A percentile compares a stretch with the other conserved stretches of the same genome.
phyloP scores from a whole-genome alignment of 37 sponge, comb jelly and placozoan genomes.

The Beroe forskalii region DNA sequence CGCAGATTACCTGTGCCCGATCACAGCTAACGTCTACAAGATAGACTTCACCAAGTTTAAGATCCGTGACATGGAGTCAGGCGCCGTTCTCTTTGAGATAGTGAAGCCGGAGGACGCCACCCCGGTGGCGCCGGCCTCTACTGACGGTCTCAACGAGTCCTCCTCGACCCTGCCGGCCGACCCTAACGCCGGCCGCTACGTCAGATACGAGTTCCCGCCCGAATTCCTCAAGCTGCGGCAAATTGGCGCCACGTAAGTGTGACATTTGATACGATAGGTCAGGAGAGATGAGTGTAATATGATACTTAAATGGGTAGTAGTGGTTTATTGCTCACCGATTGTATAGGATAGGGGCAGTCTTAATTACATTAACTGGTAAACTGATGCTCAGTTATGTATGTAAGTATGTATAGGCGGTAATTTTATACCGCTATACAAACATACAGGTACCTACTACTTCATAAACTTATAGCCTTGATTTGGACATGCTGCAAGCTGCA shows the following conservation, averaged over 20 bases:
- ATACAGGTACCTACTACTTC: too few relatives aligned
- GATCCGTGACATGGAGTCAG: conserved; percentile 81
- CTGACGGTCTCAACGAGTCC: conserved; percentile 12
- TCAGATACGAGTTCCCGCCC: conserved; percentile 88
- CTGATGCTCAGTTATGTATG: too few relatives aligned
- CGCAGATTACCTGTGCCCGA: conserved; percentile 87
- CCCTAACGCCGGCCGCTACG: conserved; percentile 74
- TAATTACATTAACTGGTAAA: too few relatives aligned
- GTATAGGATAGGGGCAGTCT: too few relatives aligned
- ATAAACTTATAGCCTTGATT: too few relatives aligned
- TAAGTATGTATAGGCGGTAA: too few relatives aligned
- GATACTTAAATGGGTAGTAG: too few relatives aligned
- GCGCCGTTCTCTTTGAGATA: conserved; percentile 82
- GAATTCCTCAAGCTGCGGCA: conserved; percentile 79
- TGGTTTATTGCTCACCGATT: too few relatives aligned
- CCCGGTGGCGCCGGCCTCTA: background rate
- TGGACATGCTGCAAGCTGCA: too few relatives aligned
- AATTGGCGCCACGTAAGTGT: conserved; percentile 92
- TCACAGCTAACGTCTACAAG: conserved; percentile 75
- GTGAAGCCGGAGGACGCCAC: conserved; percentile 70
- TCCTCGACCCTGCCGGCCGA: conserved; percentile 62
- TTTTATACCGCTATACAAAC: too few relatives aligned
- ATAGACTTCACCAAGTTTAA: conserved; percentile 88
- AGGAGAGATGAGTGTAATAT: too few relatives aligned
- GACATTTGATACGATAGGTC: too few relatives aligned